These are phyloP conservation scores for Folsomia manolachei DNA, from an alignment of 2,888 invertebrate species.

Conservation along the genomic window DNA sequence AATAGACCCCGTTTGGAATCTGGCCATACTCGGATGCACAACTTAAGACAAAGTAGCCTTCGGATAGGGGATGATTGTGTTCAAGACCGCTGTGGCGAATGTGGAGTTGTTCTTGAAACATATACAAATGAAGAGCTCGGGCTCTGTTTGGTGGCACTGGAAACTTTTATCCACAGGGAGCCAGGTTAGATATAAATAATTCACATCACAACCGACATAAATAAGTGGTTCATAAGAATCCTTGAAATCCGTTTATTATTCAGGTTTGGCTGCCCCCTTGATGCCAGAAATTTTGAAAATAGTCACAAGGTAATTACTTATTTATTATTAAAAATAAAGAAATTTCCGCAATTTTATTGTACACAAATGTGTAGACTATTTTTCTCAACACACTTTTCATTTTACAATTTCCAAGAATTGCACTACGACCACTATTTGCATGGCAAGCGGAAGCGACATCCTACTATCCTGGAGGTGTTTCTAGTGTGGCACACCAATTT, in stretches of 20 bases:
- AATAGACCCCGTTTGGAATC: slow-evolving; percentile 6
- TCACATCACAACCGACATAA: too few species aligned
- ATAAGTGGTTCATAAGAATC: too few species aligned
- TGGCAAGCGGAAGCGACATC: slow-evolving; percentile 86
- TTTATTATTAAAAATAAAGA: too few species aligned
- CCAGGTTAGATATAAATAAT: too few species aligned
- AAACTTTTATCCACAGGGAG: slow-evolving; percentile 94
- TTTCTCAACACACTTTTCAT: too few species aligned
- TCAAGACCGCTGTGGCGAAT: slow-evolving; percentile 77
- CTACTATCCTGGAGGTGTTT: slow-evolving; percentile 89
- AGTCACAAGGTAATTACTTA: slow-evolving; percentile 73
- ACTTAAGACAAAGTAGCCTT: slow-evolving; percentile 63
- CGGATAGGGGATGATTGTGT: slow-evolving; percentile 70
- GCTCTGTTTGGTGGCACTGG: slow-evolving; percentile 85
- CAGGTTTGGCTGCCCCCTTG: slow-evolving; percentile 88
- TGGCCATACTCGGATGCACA: slow-evolving; percentile 33
- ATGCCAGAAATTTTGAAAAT: slow-evolving; percentile 85
- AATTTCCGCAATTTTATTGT: background rate
- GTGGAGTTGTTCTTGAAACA: slow-evolving; percentile 81
- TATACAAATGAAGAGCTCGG: slow-evolving; percentile 97
- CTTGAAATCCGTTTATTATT: too few species aligned
- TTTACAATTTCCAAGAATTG: too few species aligned
- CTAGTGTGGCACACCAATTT: slow-evolving; percentile 95
- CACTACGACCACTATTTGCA: slow-evolving; percentile 74
- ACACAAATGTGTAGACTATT: too few species aligned